Conservation (phyloP, 2,113 vertebrate genomes). For the Pardalotus punctatus region DNA sequence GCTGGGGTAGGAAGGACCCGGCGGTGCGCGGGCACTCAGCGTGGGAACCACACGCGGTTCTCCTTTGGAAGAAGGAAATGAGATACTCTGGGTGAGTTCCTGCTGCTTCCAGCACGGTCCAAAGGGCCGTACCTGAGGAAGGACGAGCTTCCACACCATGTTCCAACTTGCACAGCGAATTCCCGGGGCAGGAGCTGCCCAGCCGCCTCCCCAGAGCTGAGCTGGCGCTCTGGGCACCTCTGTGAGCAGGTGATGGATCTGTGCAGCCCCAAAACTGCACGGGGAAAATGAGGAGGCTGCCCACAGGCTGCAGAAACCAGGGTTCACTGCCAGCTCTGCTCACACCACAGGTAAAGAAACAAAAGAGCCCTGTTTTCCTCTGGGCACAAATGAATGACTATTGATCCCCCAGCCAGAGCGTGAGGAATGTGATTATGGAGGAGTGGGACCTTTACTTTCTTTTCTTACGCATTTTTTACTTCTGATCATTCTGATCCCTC, state of each 20-base stretch:
- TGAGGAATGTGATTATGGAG: not conserved
- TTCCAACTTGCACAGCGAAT: not conserved
- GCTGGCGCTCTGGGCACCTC: not conserved
- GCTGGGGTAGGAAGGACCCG: not conserved
- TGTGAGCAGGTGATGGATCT: not conserved
- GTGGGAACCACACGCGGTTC: rapidly evolving
- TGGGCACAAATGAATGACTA: not conserved
- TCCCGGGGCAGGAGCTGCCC: not conserved
- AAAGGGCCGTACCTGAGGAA: not conserved
- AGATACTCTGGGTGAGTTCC: not conserved
- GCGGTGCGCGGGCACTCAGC: not conserved
- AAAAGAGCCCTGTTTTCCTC: not conserved
- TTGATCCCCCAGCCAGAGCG: not conserved
- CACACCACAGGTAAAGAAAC: not conserved
- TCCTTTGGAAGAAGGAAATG: not conserved
- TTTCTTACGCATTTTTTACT: not conserved
- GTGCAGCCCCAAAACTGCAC: not conserved
- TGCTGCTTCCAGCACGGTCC: not conserved
- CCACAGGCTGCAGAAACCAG: not conserved
- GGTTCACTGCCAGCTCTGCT: not conserved
- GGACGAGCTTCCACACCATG: not conserved
- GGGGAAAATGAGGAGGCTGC: not conserved
- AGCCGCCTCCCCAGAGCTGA: not conserved
- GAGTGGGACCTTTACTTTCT: not conserved
- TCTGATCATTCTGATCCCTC: not conserved